These are phyloP conservation scores for Heloderma charlesbogerti DNA, from an alignment of 2,113 vertebrate genomes.

Conservation along the genomic window DNA sequence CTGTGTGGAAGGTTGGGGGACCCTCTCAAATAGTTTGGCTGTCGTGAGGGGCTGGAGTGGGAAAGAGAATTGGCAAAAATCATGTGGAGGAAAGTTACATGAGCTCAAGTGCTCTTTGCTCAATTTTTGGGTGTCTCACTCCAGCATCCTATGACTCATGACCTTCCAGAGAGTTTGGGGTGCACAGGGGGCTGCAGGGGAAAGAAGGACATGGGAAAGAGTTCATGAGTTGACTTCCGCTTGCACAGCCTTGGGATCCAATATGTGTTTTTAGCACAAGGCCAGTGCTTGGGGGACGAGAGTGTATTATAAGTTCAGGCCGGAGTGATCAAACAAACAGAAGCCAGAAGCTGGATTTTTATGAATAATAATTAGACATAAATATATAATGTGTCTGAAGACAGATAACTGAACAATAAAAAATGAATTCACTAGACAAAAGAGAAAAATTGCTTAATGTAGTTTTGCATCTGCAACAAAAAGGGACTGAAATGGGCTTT, in stretches of 20 bases:
- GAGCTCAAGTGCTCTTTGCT: neutral
- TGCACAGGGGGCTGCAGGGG: neutral
- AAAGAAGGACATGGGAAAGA: neutral
- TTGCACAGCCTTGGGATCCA: neutral
- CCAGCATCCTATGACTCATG: no score
- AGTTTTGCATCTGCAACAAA: rapidly evolving
- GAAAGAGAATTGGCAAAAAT: neutral
- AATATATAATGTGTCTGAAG: neutral
- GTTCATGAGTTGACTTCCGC: neutral
- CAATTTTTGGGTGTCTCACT: neutral
- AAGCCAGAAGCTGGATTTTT: neutral
- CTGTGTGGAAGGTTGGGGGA: neutral
- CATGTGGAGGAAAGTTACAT: neutral
- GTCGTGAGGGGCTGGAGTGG: no score
- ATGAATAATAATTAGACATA: neutral
- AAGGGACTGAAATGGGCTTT: neutral
- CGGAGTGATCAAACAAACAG: neutral
- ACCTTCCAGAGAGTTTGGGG: neutral
- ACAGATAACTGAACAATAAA: neutral
- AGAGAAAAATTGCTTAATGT: rapidly evolving
- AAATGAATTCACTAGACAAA: rapidly evolving
- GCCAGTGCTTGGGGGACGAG: neutral
- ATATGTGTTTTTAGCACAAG: neutral
- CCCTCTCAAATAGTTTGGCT: neutral
- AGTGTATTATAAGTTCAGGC: neutral